Base-by-base conservation (phyloP, 2,888 invertebrate genomes). In the Busseola fusca region DNA sequence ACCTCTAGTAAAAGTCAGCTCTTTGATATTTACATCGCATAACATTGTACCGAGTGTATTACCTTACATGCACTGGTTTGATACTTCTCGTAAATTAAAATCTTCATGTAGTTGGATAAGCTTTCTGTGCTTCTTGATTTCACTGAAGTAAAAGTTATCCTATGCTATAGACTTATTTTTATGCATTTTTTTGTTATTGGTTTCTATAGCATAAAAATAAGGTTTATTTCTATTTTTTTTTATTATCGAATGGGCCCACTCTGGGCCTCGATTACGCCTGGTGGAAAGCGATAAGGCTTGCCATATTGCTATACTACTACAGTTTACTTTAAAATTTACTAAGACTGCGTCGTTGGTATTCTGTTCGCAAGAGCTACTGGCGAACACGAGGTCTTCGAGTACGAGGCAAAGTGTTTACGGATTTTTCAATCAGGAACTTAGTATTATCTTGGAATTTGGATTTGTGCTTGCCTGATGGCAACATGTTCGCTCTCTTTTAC, bases 41-140 rank as follows among this genome's bases (percentile, higher is more conserved):
- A 50, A 79, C 75, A 79, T 79, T 75, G 80, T 79, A 73, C 34
- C 16, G 2, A 56, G 25, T 60, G 42, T 75, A 78, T 75, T 64
- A 42, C 64, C 48, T 75, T 73, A 79, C 64, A 64, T 48, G 73
- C 34, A n/a, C 48, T 40, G 40, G 45, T 63, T 79, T 64, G 45
- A 79, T 60, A 56, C 48, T 50, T 56, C n/a, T 73, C 75, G 54
- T 75, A 75, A 75, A 75, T 79, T 79, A 42, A 45, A 64, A 50
- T 56, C 34, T 73, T 67, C 62, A 73, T 64, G 59, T 14, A 25
- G 48, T 42, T 71, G 37, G 37, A 71, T 54, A 71, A 59, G 3
- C 30, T 59, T 59, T 74, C 71, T 59, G 30, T 72, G 78, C 73
- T 78, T 74, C 73, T 74, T 59, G 73, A 74, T 74, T 73, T 73